Evolutionary conservation across 2,888 invertebrate genomes (phyloP), one percentile per base, ranked within the genome.

Genomic region (Dusona sp.): DNA sequence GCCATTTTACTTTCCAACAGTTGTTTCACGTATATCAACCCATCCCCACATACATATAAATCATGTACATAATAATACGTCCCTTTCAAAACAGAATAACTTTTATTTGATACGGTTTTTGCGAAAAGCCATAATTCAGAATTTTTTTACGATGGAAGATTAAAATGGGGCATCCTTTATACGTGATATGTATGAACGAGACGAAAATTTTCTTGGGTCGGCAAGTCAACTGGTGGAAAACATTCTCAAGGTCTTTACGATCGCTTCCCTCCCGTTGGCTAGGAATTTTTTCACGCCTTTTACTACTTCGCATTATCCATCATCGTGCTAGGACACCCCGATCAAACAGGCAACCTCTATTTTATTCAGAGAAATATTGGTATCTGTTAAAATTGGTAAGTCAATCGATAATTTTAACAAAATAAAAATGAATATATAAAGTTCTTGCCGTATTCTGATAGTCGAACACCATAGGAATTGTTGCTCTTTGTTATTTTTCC

Each of bases 191-290:
- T 3, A 19, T 48, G n/a, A 48, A 19, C 4, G n/a, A 7, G 6
- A 19, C 48, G 48, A 48, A 3, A 48, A 48, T 61, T 84, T 80
- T 22, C 77, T 36, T 73, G 70, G 54, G 54, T 29, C 13, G 42
- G 51, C 64, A 42, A 80, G n/a, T 75, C 77, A 72, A 77, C 77
- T 16, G 70, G 54, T 54, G 77, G 84, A 77, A 80, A 72, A 65
- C 77, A 65, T 33, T 45, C 65, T 54, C 54, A 13, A n/a, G 22
- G n/a, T 51, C 80, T 70, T 75, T 19, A 64, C 45, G 77, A 38
- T 73, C 77, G 64, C 48, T 51, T 80, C 36, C 48, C 72, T 38
- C 29, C 29, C 73, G 29, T 65, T 65, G 38, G 54, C n/a, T 51
- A 25, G 65, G 29, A 65, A 80, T 80, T 84, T 33, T 83, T 70